phyloP scores from a whole-genome alignment of 30 jellyfish, hydroid and myxozoan genomes.

The Aurelia sp. region DNA sequence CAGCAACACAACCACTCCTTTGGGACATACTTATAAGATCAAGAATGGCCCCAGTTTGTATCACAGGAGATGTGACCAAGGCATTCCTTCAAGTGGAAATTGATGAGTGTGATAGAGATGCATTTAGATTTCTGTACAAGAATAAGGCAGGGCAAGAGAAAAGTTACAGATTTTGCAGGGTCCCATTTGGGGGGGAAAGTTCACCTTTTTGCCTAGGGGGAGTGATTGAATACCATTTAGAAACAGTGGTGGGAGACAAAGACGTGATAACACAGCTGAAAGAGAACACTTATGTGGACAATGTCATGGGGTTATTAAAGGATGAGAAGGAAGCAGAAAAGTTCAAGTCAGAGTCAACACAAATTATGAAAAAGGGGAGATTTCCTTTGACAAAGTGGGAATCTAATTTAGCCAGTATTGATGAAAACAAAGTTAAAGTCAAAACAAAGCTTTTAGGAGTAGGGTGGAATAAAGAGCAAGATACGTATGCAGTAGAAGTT shows the following conservation, averaged over 20 bases:
- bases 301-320: too few species aligned
- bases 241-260: conserved; percentile 31
- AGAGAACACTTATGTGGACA: conserved; percentile 17
- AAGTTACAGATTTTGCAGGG: conserved; percentile 56
- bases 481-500: conserved; percentile 30
- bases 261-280: conserved; percentile 2
- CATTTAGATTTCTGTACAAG: conserved; percentile 55
- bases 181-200: conserved; percentile 71
- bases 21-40: conserved; percentile 67
- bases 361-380: too few species aligned
- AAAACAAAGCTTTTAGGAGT: too few species aligned
- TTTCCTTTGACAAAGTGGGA: too few species aligned
- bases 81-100: conserved; percentile 52
- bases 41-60: conserved; percentile 58
- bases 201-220: conserved; percentile 59
- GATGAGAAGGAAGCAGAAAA: neutral
- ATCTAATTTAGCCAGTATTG: too few species aligned
- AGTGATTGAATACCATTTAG: conserved; percentile 37
- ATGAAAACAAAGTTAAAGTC: too few species aligned
- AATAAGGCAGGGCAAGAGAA: conserved; percentile 21
- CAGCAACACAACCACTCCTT: conserved; percentile 58
- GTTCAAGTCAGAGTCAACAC: too few species aligned
- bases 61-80: conserved; percentile 38
- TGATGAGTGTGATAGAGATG: conserved; percentile 27
- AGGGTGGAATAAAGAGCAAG: neutral